Percentiles rank a stretch among this genome's conserved stretches.
These are phyloP conservation scores for Schizotus pectinicornis DNA, from an alignment of 2,888 invertebrate species.

Conservation along the genomic window DNA sequence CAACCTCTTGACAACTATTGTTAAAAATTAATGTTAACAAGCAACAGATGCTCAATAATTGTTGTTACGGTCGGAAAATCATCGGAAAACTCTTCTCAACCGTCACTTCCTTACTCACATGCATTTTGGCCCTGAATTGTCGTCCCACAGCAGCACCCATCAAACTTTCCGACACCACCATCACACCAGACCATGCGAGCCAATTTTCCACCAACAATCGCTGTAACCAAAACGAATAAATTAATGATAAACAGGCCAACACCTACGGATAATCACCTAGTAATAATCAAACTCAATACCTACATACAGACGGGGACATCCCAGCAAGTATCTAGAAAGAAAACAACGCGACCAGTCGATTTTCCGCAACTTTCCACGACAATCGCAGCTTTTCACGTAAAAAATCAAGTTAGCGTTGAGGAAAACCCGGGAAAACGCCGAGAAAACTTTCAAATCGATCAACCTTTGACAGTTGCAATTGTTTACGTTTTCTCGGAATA, in stretches of 20 bases:
- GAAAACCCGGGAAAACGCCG: no score
- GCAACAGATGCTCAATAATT: no score
- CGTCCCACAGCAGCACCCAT: neutral
- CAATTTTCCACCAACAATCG: neutral
- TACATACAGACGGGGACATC: conserved; percentile 17
- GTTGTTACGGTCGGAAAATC: no score
- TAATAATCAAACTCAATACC: conserved; percentile 21
- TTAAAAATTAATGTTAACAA: no score
- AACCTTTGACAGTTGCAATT: no score
- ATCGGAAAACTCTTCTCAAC: neutral
- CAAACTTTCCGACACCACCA: neutral
- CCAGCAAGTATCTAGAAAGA: neutral
- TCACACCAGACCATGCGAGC: no score
- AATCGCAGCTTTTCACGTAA: no score
- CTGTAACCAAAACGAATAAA: conserved; percentile 33
- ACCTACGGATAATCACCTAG: conserved; percentile 29
- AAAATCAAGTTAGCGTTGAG: no score
- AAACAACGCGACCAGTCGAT: conserved; percentile 5
- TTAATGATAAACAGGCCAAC: conserved; percentile 41
- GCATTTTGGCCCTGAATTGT: neutral
- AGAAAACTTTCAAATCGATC: no score
- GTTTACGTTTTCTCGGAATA: no score
- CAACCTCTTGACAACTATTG: no score
- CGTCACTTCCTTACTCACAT: conserved; percentile 1
- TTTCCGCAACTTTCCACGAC: no score